Base-by-base conservation (phyloP, 1,140 invertebrate species). In the Trichoplusia ni region DNA sequence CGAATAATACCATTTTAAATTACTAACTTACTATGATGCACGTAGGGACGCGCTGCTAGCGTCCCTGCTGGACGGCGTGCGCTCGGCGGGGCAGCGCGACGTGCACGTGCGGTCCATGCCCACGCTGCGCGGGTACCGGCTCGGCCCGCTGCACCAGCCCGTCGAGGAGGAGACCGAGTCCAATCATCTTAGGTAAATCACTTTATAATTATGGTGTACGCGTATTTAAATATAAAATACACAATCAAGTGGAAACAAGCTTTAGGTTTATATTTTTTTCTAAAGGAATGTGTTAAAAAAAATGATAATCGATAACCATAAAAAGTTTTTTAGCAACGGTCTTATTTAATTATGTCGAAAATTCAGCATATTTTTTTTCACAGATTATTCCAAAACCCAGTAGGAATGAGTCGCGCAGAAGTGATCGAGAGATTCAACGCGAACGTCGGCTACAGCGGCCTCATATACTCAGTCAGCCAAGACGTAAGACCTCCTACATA, bases 131-230 rank as follows among this genome's bases (percentile, higher is more conserved):
- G 97, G 97, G 0, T 95, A 96, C 75, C 92, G 98, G 65, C 93
- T 99, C 62, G 96, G 98, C 31, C 98, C 98, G 16, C 92, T 99
- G 35, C 95, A 95, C 79, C 93, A 95, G 37, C 94, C 95, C 4
- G 95, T 99, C 0, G 98, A 99, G 77, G 98, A 99, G 91, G 98
- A 99, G 88, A 95, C 98, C 0, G 99, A 99, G 91, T 95, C 95
- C 5, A 92, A 91, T 64, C 86, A 92, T 11, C 74, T 93, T 56
- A 88, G 91, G 76, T 86, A 47, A 13, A 14, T 31, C 4, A 2
- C 29, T n/a, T n/a, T n/a, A n/a, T n/a, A n/a, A n/a, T n/a, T n/a
- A n/a, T n/a, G n/a, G n/a, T n/a, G n/a, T n/a, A n/a, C n/a, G n/a
- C n/a, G n/a, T n/a, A n/a, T n/a, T n/a, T n/a, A n/a, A n/a, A n/a